phyloP scores from a whole-genome alignment of 2,797 vertebrate genomes.

The Falco columbarius region DNA sequence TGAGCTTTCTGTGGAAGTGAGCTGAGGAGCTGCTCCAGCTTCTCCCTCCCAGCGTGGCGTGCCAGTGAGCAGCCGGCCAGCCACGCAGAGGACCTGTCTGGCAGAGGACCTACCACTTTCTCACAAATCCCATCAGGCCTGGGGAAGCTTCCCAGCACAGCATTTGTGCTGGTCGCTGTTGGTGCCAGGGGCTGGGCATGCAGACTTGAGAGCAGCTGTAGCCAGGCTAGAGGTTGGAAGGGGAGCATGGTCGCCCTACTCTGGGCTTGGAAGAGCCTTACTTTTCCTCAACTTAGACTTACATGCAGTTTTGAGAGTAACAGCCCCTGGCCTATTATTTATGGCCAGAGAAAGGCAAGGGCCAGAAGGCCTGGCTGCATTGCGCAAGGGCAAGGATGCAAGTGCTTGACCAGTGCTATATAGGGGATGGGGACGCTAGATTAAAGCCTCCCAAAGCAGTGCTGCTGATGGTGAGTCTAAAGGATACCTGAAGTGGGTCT shows the following conservation, averaged over 20 bases:
- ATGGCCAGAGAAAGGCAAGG: neutral
- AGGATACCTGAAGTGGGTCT: neutral
- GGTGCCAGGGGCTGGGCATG: neutral
- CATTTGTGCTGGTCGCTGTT: neutral
- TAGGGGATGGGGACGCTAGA: fast-evolving
- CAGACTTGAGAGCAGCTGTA: neutral
- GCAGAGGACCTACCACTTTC: neutral
- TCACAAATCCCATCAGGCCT: no score
- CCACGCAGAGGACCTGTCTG: neutral
- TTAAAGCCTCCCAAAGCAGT: neutral
- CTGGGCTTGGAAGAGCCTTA: neutral
- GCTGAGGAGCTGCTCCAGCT: neutral
- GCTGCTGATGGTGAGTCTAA: neutral
- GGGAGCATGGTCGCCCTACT: fast-evolving
- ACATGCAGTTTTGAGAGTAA: neutral
- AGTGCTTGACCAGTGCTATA: fast-evolving
- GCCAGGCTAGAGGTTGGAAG: neutral
- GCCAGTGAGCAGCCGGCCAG: fast-evolving
- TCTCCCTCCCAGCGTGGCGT: neutral
- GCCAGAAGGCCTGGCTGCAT: no score
- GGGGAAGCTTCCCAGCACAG: neutral
- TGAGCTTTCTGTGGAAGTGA: neutral
- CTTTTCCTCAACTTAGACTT: neutral
- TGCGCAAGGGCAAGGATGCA: neutral
- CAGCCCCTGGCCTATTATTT: neutral